These are phyloP conservation scores for Pristionchus entomophagus DNA, from an alignment of 2,888 invertebrate genomes.

Conservation along the genomic window DNA sequence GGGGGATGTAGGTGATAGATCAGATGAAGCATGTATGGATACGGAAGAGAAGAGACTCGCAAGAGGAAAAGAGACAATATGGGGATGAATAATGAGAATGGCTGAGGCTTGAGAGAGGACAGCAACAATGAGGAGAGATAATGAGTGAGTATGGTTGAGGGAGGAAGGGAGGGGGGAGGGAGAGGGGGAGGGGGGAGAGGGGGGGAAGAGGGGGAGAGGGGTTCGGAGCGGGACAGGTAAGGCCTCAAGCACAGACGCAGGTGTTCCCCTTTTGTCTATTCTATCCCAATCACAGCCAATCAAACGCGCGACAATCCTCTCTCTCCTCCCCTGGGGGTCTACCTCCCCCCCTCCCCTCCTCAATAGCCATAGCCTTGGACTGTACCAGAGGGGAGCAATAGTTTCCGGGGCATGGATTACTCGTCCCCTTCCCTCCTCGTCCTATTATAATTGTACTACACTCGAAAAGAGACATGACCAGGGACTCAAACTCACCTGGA, in stretches of 20 bases:
- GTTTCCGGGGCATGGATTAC: constrained; percentile 31
- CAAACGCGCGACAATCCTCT: neutral
- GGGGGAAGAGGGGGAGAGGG: too few species aligned
- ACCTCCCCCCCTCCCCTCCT: neutral
- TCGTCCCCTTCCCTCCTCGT: neutral
- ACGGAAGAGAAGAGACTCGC: neutral
- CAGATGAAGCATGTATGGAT: neutral
- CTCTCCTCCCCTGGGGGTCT: neutral
- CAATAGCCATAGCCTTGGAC: constrained; percentile 38
- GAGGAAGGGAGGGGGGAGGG: neutral
- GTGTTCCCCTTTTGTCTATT: constrained; percentile 26
- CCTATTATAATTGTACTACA: neutral
- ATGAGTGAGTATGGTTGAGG: constrained; percentile 2
- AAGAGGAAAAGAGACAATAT: neutral
- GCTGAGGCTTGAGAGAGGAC: too few species aligned
- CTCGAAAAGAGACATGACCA: constrained; percentile 6
- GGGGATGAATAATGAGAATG: neutral
- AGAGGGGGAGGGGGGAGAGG: neutral
- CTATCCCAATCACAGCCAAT: constrained; percentile 36
- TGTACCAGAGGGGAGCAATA: neutral
- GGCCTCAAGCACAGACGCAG: neutral
- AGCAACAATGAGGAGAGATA: constrained; percentile 27
- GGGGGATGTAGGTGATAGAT: neutral
- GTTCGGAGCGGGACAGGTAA: too few species aligned
- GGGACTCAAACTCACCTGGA: neutral